Evolutionary conservation across 2,888 invertebrate genomes (phyloP).

Genomic region (Xanthorhoe spadicearia): DNA sequence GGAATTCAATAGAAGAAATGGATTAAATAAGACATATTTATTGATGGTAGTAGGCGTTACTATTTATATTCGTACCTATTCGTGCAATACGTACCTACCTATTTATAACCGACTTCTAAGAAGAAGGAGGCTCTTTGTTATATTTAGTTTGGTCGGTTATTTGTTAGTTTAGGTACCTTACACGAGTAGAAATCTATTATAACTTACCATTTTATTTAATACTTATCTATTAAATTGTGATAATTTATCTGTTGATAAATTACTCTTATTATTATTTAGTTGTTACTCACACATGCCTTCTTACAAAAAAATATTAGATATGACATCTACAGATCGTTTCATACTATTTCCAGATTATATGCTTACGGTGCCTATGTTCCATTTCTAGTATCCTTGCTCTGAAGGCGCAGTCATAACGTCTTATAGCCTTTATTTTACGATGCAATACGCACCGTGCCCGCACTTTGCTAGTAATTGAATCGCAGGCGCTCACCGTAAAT

Average conservation of each 20-base stretch:
- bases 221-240: too few relatives aligned
- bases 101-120: too few relatives aligned
- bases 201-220: too few relatives aligned
- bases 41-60: background rate
- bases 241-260: too few relatives aligned
- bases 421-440: constrained; percentile 75
- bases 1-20: background rate
- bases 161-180: too few relatives aligned
- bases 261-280: too few relatives aligned
- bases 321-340: background rate
- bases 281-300: too few relatives aligned
- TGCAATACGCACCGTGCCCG: constrained; percentile 74
- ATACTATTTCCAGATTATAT: background rate
- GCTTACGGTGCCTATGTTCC: constrained; percentile 8
- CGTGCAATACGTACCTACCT: too few relatives aligned
- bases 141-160: too few relatives aligned
- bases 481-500: constrained; percentile 75
- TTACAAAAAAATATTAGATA: background rate
- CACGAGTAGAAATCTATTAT: too few relatives aligned
- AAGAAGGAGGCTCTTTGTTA: too few relatives aligned
- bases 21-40: background rate
- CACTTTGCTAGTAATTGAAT: constrained; percentile 80
- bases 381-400: constrained; percentile 21
- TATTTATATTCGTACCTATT: too few relatives aligned
- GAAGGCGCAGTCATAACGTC: constrained; percentile 66